Percentiles rank a stretch among this genome's conserved stretches.
phyloP scores from a whole-genome alignment of 2,797 vertebrate species.

The Enteromius fasciolatus region DNA sequence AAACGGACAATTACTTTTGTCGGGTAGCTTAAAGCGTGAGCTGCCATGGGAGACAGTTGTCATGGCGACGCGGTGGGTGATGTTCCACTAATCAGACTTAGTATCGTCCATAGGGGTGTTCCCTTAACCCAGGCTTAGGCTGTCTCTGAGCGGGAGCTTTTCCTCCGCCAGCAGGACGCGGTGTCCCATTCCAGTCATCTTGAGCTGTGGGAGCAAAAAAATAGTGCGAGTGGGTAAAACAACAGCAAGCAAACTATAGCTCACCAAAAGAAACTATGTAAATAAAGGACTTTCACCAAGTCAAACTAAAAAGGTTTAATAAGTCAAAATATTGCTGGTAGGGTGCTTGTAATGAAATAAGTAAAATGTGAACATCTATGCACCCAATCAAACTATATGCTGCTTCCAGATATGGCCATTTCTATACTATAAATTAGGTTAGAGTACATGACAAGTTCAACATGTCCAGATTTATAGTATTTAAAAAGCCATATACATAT shows the following conservation, averaged over 20 bases:
- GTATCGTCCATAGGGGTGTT: slow-evolving; percentile 96
- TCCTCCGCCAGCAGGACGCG: slow-evolving; percentile 75
- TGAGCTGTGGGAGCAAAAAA: slow-evolving; percentile 78
- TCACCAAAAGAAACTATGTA: not conserved
- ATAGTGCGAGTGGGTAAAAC: not conserved
- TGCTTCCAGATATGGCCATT: not conserved
- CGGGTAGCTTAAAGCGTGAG: slow-evolving; percentile 93
- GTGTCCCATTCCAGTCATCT: slow-evolving; percentile 95
- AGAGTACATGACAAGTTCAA: not conserved
- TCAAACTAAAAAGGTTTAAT: not conserved
- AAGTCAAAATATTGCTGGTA: not conserved
- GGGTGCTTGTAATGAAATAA: not conserved
- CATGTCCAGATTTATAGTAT: no score
- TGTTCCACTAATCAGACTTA: slow-evolving; percentile 81
- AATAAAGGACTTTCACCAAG: not conserved
- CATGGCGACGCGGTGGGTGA: slow-evolving; percentile 84
- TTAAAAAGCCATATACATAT: not conserved
- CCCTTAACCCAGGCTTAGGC: slow-evolving; percentile 91
- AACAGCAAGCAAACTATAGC: not conserved
- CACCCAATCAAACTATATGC: not conserved
- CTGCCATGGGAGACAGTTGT: slow-evolving; percentile 93
- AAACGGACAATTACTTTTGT: slow-evolving; percentile 99
- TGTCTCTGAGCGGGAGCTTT: slow-evolving; percentile 88
- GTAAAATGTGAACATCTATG: not conserved
- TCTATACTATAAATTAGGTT: no score